Evolutionary conservation across 1,140 invertebrate genomes (phyloP), one percentile per base, ranked within the genome.

Genomic region (Temnothorax curvispinosus): DNA sequence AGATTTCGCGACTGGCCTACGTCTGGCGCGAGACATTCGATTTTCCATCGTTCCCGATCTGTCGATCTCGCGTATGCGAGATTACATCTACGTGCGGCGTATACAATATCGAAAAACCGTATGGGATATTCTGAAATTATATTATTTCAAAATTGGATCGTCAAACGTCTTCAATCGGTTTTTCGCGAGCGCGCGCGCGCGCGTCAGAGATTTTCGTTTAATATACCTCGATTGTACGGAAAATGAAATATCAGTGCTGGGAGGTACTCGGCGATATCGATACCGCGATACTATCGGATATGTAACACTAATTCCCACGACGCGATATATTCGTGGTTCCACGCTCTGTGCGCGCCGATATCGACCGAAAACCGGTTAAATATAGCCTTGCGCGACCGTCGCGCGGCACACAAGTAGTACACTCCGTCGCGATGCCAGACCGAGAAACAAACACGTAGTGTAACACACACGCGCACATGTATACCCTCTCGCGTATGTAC

Each of bases 321-420:
- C 54, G 52, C 77, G 50, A 90, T 89, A 84, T 85, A 78, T 69
- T 60, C 47, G 81, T 56, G 38, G 72, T 75, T 44, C 74, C 50
- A 56, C 50, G 58, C 38, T 27, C 1, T 50, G 44, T 32, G 52
- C 60, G 67, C 62, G 72, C 74, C 88, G 47, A 87, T 90, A 90
- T 90, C 85, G 89, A 90, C 74, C 89, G 85, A 89, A 89, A 90
- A 89, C 64, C 77, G 67, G 60, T 86, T 89, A 89, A 89, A 89
- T 90, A 90, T 89, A 89, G 52, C 69, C 38, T 50, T 71, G 52
- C 64, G 56, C 58, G 74, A 80, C 52, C 69, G 67, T 71, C 50
- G 54, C 62, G 60, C 47, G 47, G 47, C 47, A 44, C 58, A 65
- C 74, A 89, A 87, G 64, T 77, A 60, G 60, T 65, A 75, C 64